Base-by-base conservation (phyloP, 2,888 invertebrate species). In the Sinotaia quadrata region DNA sequence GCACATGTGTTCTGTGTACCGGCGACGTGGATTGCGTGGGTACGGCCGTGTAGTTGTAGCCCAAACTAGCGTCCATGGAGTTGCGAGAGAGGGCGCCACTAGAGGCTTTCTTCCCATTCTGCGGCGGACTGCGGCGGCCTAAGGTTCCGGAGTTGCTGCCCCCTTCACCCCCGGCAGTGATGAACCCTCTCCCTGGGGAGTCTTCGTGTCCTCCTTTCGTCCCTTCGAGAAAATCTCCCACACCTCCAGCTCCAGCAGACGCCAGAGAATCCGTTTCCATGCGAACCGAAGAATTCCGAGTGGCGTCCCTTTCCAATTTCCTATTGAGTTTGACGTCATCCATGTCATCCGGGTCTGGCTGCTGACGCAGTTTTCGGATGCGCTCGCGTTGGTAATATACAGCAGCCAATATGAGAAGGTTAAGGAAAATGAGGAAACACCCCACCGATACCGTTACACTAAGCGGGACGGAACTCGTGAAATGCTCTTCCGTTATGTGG, bases 361-460 rank as follows among this genome's bases (percentile, higher is more conserved):
- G 44, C 27, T 73, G 71, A 44, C 78, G 75, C 65, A 84, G 71
- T 69, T 80, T 82, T 58, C 79, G 77, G 29, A 86, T 83, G 29
- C 84, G 72, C 66, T 89, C 87, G 68, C 89, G 80, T 85, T 97
- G 96, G 85, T 97, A 97, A 87, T 96, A 97, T 0, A 97, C 95
- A 4, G 95, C 96, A 65, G 96, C 96, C 85, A 97, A 97, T 84
- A 97, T 95, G 34, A 97, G 90, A 56, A 97, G 94, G 86, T 97
- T 97, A 4, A 97, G 90, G 81, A 97, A 95, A 29, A 97, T 91
- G 70, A 97, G 89, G 4, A 95, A 95, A 85, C 96, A 96, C 47
- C 97, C 97, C 75, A 97, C 96, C 58, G 96, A 97, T 79, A 97
- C 95, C 15, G 84, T 86, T 33, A 86, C 81, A 71, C 84, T 86